Evolutionary conservation across 2,113 vertebrate species (phyloP), one percentile per base, ranked within the genome.

Genomic region (Paracyprichromis sp.): DNA sequence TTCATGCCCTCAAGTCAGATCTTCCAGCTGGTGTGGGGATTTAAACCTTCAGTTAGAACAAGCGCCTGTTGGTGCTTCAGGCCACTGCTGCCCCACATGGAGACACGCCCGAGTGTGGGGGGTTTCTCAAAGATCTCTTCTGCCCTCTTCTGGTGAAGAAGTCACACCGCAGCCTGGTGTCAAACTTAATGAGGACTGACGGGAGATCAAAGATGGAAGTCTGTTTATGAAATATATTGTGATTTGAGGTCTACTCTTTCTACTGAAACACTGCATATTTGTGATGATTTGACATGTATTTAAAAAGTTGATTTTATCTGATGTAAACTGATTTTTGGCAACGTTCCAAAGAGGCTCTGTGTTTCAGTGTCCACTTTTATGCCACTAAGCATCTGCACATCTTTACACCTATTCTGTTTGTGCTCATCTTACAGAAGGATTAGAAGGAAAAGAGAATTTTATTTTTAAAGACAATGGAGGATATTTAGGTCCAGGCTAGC

Each of bases 81-180:
- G 59, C 38, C 43, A 2, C 61, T 78, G 83, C 84, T 81, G 87
- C 87, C n/a, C 54, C 54, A 47, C 16, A 47, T 36, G 81, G 63
- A 82, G 50, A 34, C 83, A 76, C 40, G 2, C 81, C 57, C 11
- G 2, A 17, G 36, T 24, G 26, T 17, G 31, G 13, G 19, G 11
- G 3, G 1, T 13, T 24, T 80, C 16, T 36, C 8, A 56, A 61
- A 47, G 66, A 34, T 29, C 86, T 12, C 82, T 91, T 63, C 83
- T 90, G 94, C 95, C 91, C 92, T n/a, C 96, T 83, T 52, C 87
- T 93, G 95, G 83, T 14, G 7, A 63, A 0, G 12, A 47, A 8
- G 1, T 3, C 2, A 16, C 2, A 88, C 29, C 29, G 14, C 86
- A 76, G 52, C 24, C 31, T 38, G 7, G 3, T 2, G 29, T 36